Percentiles rank a stretch among this genome's conserved stretches.
Conservation (phyloP, 2,113 vertebrate species). For the Istiophorus platypterus region DNA sequence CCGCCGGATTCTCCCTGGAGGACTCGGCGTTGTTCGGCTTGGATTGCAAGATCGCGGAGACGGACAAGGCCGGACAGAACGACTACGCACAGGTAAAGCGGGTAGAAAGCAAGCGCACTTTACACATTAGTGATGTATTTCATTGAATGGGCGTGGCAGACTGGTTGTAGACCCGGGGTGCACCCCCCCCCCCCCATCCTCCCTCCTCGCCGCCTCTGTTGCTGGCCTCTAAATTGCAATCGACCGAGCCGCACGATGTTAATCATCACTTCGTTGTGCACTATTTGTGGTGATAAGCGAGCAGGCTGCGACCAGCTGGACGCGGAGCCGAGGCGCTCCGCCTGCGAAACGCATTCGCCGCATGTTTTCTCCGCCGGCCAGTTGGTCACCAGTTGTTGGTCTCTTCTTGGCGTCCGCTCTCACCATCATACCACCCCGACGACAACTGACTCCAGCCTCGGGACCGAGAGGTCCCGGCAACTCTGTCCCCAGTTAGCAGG, state of each 20-base stretch:
- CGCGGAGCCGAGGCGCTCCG: conserved; percentile 50
- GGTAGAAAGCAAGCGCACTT: conserved; percentile 14
- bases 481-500: conserved; percentile 78
- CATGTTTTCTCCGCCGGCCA: conserved; percentile 76
- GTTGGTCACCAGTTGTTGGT: conserved; percentile 81
- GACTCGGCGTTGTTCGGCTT: conserved; percentile 84
- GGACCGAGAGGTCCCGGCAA: conserved; percentile 87
- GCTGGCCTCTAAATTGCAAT: conserved; percentile 13
- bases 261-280: conserved; percentile 8
- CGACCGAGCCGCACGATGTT: not conserved
- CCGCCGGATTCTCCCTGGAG: conserved; percentile 82
- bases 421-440: conserved; percentile 75
- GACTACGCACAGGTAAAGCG: conserved; percentile 83
- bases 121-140: conserved; percentile 55
- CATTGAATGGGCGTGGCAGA: conserved; percentile 82
- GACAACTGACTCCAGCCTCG: conserved; percentile 81
- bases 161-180: conserved; percentile 21
- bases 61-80: conserved; percentile 68
- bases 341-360: conserved; percentile 70
- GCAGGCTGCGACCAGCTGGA: conserved; percentile 52
- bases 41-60: conserved; percentile 83
- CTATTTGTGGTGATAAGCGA: conserved; percentile 32
- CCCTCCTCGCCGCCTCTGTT: no score
- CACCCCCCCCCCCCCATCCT: no score
- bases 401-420: conserved; percentile 63